Evolutionary conservation across 2,113 vertebrate species (phyloP).

Genomic region (Parus major): DNA sequence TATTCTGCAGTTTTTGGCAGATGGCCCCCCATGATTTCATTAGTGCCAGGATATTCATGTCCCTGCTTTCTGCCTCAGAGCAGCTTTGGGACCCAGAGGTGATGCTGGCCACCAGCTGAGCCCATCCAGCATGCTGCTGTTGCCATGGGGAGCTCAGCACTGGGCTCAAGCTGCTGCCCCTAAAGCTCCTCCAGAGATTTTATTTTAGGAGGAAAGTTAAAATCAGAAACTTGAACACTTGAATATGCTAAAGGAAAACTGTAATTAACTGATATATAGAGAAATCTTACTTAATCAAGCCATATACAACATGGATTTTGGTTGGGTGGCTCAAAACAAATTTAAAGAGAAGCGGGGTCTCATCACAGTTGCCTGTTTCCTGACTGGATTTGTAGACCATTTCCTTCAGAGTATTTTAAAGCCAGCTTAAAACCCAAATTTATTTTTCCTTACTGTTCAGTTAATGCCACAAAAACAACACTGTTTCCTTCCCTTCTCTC

Average conservation of each 20-base stretch:
- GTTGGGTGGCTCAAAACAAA: neutral
- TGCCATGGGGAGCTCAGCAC: accelerated
- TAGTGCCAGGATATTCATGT: accelerated
- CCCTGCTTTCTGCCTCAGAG: neutral
- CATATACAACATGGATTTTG: neutral
- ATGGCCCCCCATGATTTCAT: neutral
- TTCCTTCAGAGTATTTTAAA: conserved; percentile 40
- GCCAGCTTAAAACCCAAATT: conserved; percentile 24
- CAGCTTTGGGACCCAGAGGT: neutral
- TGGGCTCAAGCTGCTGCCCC: neutral
- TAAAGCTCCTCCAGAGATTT: neutral
- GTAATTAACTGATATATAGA: neutral
- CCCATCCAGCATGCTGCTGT: neutral
- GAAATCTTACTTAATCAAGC: neutral
- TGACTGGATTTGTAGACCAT: conserved; percentile 42
- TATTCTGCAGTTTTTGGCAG: neutral
- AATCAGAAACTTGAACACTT: neutral
- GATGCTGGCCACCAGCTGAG: neutral
- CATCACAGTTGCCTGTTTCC: accelerated
- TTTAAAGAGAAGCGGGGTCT: neutral
- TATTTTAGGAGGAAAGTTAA: neutral
- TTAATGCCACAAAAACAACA: conserved; percentile 11
- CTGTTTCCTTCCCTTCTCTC: conserved; percentile 10
- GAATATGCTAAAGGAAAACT: neutral
- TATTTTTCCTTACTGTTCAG: conserved; percentile 56